A percentile compares a stretch with the other conserved stretches of the same genome.
Evolutionary conservation across 2,888 invertebrate genomes (phyloP).

Genomic region (Cheiracanthium punctorium): DNA sequence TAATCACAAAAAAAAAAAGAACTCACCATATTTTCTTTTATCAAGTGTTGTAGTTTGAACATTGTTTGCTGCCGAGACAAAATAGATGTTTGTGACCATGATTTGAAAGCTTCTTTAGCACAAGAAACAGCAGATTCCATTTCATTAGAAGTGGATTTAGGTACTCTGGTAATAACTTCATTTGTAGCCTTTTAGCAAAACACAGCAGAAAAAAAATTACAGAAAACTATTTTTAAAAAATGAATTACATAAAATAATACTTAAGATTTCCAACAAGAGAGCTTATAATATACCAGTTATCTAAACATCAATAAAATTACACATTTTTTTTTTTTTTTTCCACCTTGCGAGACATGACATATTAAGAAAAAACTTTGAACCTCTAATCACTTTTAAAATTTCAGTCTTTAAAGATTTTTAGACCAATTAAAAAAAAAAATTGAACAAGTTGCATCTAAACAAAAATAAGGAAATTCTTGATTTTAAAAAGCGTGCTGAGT

Average conservation of each 20-base stretch:
- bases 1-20: not conserved
- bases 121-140: slow-evolving; percentile 92
- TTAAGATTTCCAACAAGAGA: not conserved
- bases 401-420: too few relatives aligned
- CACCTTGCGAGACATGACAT: too few relatives aligned
- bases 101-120: slow-evolving; percentile 85
- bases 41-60: slow-evolving; percentile 89
- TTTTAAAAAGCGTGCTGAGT: too few relatives aligned
- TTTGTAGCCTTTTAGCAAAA: slow-evolving; percentile 83
- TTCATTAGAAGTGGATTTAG: slow-evolving; percentile 90
- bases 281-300: not conserved
- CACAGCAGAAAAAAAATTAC: not conserved
- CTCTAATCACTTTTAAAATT: too few relatives aligned
- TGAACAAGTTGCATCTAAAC: too few relatives aligned
- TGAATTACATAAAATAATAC: not conserved
- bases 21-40: slow-evolving; percentile 85
- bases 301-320: not conserved
- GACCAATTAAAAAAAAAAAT: too few relatives aligned
- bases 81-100: slow-evolving; percentile 94
- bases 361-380: too few relatives aligned
- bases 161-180: slow-evolving; percentile 87
- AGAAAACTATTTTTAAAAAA: not conserved
- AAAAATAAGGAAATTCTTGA: too few relatives aligned
- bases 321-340: too few relatives aligned
- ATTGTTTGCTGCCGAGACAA: slow-evolving; percentile 94